Evolutionary conservation across 2,797 vertebrate species (phyloP), one percentile per base, ranked within the genome.

Genomic region (Sebastes oblongus): DNA sequence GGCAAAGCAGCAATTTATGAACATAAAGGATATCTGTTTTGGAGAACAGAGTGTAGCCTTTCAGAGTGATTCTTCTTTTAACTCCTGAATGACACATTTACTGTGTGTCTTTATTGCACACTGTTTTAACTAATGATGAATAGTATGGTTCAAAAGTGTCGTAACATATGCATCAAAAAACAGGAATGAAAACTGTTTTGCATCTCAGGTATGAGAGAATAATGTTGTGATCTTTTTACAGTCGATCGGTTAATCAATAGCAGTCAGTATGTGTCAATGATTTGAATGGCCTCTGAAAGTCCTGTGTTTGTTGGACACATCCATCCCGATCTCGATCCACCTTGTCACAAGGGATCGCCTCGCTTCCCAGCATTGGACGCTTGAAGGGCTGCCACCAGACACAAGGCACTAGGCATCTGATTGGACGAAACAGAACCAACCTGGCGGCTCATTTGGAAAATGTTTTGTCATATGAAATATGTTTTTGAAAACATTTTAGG

Each of bases 221-320:
- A 27, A 36, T 4, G 46, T 8, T 1, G 30, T 25, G 7, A 56
- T 54, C 8, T 0, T 52, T 52, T n/a, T 52, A 42, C 39, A 16
- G 14, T 42, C 14, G 39, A 42, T n/a, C 20, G 18, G 50, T 52
- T 16, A 0, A 46, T 46, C 16, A 18, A 46, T 8, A 18, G 42
- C 42, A 18, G 42, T 46, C 16, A 46, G 42, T 0, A 46, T 46
- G 16, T 42, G 39, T 42, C 14, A 1, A 42, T 42, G 0, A 42
- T 16, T 42, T 42, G 0, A 42, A 42, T 42, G 39, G 39, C 13
- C 0, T 39, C 0, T 42, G 39, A 42, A 42, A 42, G 39, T 6
- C 39, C 42, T 46, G 42, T 46, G 42, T 46, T 46, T 46, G 16
- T 46, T 46, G 14, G 42, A 46, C 16, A 46, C 42, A 46, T 46